Percentiles rank a stretch among this genome's conserved stretches.
phyloP scores from a whole-genome alignment of 2,797 vertebrate species.

The Cercopithecus hamlyni region DNA sequence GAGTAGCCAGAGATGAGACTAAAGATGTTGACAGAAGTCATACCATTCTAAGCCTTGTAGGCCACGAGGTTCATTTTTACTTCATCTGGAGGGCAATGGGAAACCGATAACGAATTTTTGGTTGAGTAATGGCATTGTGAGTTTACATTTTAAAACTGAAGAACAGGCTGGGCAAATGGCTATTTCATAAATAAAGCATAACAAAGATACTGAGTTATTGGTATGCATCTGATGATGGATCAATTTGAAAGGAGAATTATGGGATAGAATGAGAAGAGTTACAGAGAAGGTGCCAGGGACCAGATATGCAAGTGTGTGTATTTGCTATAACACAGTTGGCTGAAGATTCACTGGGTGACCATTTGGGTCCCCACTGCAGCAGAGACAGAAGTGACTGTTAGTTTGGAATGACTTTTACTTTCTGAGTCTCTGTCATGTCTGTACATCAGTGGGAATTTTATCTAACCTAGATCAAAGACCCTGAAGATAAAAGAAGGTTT shows the following conservation, averaged over 20 bases:
- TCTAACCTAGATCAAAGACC: constrained; percentile 67
- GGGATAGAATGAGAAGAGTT: background rate
- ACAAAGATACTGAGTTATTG: background rate
- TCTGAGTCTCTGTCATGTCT: constrained; percentile 47
- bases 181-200: constrained; percentile 46
- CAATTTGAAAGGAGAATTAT: constrained; percentile 35
- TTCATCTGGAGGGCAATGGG: background rate
- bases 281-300: background rate
- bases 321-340: constrained; percentile 42
- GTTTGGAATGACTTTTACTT: constrained; percentile 43
- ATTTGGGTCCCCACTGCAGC: background rate
- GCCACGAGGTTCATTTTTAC: background rate
- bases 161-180: constrained; percentile 11
- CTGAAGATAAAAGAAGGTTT: constrained; percentile 70
- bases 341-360: background rate
- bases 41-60: background rate
- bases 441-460: constrained; percentile 71
- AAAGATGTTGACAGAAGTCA: background rate
- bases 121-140: background rate
- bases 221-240: background rate
- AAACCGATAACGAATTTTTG: background rate
- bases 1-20: background rate
- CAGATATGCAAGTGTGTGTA: background rate
- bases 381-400: constrained; percentile 50
- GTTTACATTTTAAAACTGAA: constrained; percentile 40